Evolutionary conservation across 2,888 invertebrate species (phyloP).

Genomic region (Cantharis nigra): DNA sequence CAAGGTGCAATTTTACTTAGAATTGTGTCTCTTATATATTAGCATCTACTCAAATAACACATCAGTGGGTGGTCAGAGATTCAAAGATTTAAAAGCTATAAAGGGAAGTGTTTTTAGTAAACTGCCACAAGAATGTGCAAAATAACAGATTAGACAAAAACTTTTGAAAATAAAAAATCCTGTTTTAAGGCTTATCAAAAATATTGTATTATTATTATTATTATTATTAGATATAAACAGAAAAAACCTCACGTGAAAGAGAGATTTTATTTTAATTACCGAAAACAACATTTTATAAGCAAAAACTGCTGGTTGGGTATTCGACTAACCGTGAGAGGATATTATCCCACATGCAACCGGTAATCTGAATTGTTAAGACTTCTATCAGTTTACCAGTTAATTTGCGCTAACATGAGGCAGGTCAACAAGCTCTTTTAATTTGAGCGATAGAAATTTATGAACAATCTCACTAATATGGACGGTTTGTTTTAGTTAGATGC

Average conservation of each 20-base stretch:
- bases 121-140: neutral
- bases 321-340: constrained; percentile 25
- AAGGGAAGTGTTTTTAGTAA: neutral
- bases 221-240: neutral
- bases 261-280: neutral
- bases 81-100: neutral
- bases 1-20: neutral
- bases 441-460: constrained; percentile 6
- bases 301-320: neutral
- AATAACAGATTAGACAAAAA: neutral
- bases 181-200: neutral
- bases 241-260: neutral
- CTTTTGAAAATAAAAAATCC: neutral
- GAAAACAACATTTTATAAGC: neutral
- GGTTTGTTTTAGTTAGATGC: neutral
- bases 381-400: constrained; percentile 55
- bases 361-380: constrained; percentile 46
- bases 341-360: constrained; percentile 42
- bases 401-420: constrained; percentile 50
- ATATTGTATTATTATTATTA: neutral
- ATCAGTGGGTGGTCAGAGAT: constrained; percentile 15
- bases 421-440: constrained; percentile 49
- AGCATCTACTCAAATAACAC: constrained; percentile 17
- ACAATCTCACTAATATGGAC: neutral
- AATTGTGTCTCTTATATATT: constrained; percentile 15